Evolutionary conservation across 2,888 invertebrate genomes (phyloP).

Genomic region (Blastobasis lacticolella): DNA sequence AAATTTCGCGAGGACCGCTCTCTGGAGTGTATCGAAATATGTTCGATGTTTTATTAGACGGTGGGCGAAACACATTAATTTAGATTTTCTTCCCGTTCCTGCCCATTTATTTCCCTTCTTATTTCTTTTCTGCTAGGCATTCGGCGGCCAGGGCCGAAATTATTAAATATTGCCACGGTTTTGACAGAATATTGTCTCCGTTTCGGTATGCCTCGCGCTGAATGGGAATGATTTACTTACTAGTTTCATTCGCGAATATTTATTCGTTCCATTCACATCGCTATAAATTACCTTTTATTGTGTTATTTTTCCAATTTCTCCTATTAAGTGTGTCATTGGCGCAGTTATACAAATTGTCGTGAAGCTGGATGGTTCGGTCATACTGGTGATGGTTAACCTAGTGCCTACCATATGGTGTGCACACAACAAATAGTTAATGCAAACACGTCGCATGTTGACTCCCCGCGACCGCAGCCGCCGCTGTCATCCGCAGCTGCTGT

Average conservation of each 20-base stretch:
- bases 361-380: too few relatives aligned
- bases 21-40: constrained; percentile 51
- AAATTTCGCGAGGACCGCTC: constrained; percentile 50
- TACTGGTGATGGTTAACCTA: too few relatives aligned
- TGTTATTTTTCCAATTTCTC: too few relatives aligned
- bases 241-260: background rate
- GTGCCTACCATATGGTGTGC: background rate
- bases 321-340: too few relatives aligned
- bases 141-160: background rate
- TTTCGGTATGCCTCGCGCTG: background rate
- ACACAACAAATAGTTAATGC: constrained; percentile 3
- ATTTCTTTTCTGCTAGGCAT: constrained; percentile 3
- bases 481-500: constrained; percentile 53
- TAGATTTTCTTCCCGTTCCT: constrained; percentile 17
- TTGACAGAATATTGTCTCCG: background rate
- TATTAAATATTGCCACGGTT: background rate
- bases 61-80: constrained; percentile 36
- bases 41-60: constrained; percentile 52
- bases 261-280: too few relatives aligned
- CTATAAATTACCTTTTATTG: too few relatives aligned
- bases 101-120: constrained; percentile 9
- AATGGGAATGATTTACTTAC: background rate
- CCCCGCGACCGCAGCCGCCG: constrained; percentile 43
- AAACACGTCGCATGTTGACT: constrained; percentile 15
- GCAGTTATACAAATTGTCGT: too few relatives aligned